Conservation (phyloP, 1,140 invertebrate species). For the Oryctes rhinoceros region DNA sequence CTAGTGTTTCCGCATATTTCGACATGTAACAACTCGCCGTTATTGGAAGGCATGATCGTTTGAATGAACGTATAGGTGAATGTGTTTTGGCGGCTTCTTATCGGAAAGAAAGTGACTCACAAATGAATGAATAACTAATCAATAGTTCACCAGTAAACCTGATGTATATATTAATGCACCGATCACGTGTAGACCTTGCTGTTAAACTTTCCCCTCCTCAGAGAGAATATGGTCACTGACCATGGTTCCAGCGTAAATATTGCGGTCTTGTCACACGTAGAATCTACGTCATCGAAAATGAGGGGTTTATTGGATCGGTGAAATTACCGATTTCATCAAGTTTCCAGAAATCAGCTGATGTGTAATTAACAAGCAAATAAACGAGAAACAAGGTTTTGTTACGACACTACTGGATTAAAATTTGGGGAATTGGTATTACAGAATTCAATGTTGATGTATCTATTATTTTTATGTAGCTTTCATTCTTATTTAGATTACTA, state of each 20-base stretch:
- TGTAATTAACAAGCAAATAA: too few species aligned
- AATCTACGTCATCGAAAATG: constrained; percentile 3
- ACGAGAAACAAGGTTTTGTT: too few species aligned
- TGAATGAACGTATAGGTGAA: background rate
- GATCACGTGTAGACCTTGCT: constrained; percentile 35
- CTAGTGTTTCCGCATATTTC: constrained; percentile 40
- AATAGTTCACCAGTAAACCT: background rate
- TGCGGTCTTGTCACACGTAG: background rate
- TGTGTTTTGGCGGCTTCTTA: background rate
- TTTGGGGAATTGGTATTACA: too few species aligned
- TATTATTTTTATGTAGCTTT: too few species aligned
- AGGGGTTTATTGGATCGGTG: background rate
- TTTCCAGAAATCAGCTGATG: background rate
- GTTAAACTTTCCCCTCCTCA: constrained; percentile 23
- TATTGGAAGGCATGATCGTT: constrained; percentile 45
- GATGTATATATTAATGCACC: constrained; percentile 1
- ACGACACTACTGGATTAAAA: too few species aligned
- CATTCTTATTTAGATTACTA: too few species aligned
- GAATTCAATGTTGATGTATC: too few species aligned
- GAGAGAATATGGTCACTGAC: constrained; percentile 19
- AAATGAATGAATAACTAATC: background rate
- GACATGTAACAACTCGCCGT: constrained; percentile 43
- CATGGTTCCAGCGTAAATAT: constrained; percentile 25
- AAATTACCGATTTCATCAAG: background rate
- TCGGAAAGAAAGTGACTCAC: background rate